Evolutionary conservation across 2,888 invertebrate species (phyloP).

Genomic region (Parnassius glacialis): DNA sequence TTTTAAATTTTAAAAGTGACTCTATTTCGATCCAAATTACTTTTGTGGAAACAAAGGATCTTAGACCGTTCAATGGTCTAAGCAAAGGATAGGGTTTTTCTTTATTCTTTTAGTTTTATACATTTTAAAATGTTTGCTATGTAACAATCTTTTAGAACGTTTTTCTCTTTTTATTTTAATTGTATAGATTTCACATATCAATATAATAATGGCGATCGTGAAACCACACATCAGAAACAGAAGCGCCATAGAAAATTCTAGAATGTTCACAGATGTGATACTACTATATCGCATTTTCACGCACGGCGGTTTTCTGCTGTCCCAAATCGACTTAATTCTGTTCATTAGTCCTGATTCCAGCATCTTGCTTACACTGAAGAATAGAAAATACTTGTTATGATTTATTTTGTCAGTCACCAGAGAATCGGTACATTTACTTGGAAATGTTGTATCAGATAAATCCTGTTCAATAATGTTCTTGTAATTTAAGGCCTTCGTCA

Average conservation of each 20-base stretch:
- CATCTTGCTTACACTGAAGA: constrained; percentile 79
- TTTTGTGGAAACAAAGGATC: neutral
- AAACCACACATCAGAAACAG: constrained; percentile 74
- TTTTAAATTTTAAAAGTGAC: constrained; percentile 16
- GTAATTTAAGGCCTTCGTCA: too few relatives aligned
- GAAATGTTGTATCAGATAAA: too few relatives aligned
- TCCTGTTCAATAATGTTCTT: too few relatives aligned
- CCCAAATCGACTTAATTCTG: constrained; percentile 80
- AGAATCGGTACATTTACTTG: too few relatives aligned
- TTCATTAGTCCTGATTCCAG: constrained; percentile 82
- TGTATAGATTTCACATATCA: constrained; percentile 53
- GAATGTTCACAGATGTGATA: constrained; percentile 76
- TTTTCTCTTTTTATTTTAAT: constrained; percentile 9
- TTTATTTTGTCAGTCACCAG: too few relatives aligned
- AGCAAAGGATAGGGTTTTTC: too few relatives aligned
- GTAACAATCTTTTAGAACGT: neutral
- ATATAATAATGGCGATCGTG: constrained; percentile 51
- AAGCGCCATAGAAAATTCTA: constrained; percentile 81
- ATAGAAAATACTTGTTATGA: neutral
- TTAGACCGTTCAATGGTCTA: neutral
- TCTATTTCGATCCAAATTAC: neutral
- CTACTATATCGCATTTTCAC: constrained; percentile 68
- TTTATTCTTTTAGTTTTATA: constrained; percentile 2
- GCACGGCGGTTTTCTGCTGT: constrained; percentile 81
- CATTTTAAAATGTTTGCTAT: neutral